A percentile compares a stretch with the other conserved stretches of the same genome.
phyloP scores from a whole-genome alignment of 2,113 vertebrate genomes.

The Cyprinodon brontotheroides region DNA sequence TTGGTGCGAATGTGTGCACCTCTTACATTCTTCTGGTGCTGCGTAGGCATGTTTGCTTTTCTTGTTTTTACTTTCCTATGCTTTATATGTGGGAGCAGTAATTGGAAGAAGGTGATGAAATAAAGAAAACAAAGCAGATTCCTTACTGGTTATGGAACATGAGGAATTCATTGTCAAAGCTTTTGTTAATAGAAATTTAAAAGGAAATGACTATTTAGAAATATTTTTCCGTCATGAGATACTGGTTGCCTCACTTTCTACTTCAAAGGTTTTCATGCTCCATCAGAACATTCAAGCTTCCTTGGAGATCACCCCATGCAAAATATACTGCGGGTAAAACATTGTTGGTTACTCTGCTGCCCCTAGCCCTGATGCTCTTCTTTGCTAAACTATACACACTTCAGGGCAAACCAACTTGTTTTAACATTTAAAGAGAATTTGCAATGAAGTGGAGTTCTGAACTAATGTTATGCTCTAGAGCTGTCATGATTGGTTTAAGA shows the following conservation, averaged over 20 bases:
- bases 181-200: not conserved
- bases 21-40: not conserved
- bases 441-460: no score
- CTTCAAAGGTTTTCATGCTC: not conserved
- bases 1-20: not conserved
- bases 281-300: not conserved
- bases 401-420: not conserved
- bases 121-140: not conserved
- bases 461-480: no score
- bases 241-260: not conserved
- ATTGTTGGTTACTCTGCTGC: not conserved
- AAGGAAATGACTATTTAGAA: not conserved
- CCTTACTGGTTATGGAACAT: not conserved
- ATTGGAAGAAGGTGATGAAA: not conserved
- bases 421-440: no score
- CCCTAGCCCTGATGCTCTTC: not conserved
- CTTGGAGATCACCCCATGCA: not conserved
- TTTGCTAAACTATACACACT: not conserved
- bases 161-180: not conserved
- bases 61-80: not conserved
- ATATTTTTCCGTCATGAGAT: not conserved
- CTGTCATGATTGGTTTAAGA: no score
- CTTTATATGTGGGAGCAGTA: not conserved
- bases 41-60: not conserved
- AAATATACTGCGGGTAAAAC: not conserved